Evolutionary conservation across 2,113 vertebrate species (phyloP).

Genomic region (Potamarius usumacintae): DNA sequence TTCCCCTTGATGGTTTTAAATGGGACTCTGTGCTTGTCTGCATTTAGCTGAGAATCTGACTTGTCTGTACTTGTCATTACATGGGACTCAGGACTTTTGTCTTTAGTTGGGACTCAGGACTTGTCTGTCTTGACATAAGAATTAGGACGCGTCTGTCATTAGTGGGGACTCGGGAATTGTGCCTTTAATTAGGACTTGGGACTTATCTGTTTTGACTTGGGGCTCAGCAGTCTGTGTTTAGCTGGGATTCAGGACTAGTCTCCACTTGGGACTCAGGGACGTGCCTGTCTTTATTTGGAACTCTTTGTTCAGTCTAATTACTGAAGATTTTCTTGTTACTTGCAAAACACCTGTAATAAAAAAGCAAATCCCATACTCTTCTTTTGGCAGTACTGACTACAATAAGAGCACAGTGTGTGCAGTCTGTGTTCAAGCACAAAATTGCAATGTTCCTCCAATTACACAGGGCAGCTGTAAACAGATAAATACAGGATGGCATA

Average conservation of each 20-base stretch:
- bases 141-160: neutral
- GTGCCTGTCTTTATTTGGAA: neutral
- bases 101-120: neutral
- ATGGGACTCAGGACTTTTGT: too few relatives aligned
- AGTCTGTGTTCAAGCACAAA: slow-evolving; percentile 33
- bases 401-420: neutral
- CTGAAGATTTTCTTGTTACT: neutral
- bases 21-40: neutral
- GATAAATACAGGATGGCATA: slow-evolving; percentile 34
- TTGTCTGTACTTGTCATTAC: too few relatives aligned
- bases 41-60: neutral
- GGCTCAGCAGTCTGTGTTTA: neutral
- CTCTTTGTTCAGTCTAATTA: neutral
- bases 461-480: slow-evolving; percentile 35
- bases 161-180: neutral
- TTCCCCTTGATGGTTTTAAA: neutral
- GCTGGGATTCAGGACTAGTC: neutral
- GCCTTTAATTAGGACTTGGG: neutral
- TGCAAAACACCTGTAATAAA: neutral
- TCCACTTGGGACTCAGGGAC: neutral
- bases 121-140: neutral
- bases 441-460: slow-evolving; percentile 42
- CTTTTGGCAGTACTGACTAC: neutral
- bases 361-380: neutral
- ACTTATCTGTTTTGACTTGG: neutral